Base-by-base conservation (phyloP, 2,113 vertebrate species). In the Holacanthus passer region DNA sequence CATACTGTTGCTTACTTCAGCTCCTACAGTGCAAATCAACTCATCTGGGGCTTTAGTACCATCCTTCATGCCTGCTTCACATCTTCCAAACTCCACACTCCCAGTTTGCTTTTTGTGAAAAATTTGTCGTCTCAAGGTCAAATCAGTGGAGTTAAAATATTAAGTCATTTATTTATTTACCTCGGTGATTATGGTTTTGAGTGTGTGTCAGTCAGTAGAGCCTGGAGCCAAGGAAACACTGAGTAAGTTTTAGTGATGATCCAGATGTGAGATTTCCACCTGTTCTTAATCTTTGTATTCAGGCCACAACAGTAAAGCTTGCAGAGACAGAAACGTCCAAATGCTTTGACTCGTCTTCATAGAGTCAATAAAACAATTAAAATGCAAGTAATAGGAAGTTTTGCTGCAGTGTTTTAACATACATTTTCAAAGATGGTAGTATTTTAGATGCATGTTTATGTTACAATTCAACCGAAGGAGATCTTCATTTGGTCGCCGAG, bases 191-290 rank as follows among this genome's bases (percentile, higher is more conserved):
- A 4, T 39, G 8, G 39, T 39, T 35, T 24, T 69, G 66, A 52
- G 19, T 2, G 50, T 8, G 32, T 29, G 35, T 27, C 39, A 72
- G 37, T 31, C 53, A 22, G 69, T 37, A 8, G 17, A 1, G 19
- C 35, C 24, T 1, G 1, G 5, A 1, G 24, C 69, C 69, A 29
- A 45, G 12, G 7, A 17, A 16, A 16, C 55, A 11, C 41, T 32
- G 39, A 47, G 32, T 17, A 47, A 27, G 41, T 59, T 73, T 73
- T 17, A 73, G 55, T 20, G 69, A 45, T 9, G 52, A 43, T 41
- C 50, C 68, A 39, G n/a, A 70, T 45, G 52, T 43, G 37, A 37
- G 17, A 14, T 14, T 29, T 31, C 52, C 35, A 58, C 5, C 24
- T 19, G 8, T 20, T 56, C 69, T 43, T 17, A 16, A 22, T 41